These are phyloP conservation scores for Zaprionus africanus DNA, from an alignment of 1,140 invertebrate species.

Conservation along the genomic window DNA sequence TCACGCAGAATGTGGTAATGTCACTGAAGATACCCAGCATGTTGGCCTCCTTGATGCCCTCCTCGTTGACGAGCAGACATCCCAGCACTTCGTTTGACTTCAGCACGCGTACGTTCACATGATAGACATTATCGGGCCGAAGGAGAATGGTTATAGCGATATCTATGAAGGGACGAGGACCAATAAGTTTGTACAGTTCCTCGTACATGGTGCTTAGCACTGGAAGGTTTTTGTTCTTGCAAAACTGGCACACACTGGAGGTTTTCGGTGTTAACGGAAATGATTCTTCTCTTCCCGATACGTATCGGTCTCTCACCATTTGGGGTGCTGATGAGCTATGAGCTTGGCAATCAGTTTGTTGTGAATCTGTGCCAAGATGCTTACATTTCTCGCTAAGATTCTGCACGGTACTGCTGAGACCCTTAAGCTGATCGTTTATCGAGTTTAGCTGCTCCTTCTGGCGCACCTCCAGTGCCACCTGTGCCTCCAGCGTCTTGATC, in stretches of 20 bases:
- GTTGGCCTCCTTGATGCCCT: constrained; percentile 55
- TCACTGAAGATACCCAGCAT: constrained; percentile 50
- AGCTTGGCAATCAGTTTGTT: background rate
- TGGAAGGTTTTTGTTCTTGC: constrained; percentile 24
- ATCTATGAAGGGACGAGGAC: constrained; percentile 21
- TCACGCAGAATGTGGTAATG: constrained; percentile 70
- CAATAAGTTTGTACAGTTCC: constrained; percentile 38
- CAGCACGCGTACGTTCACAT: constrained; percentile 58
- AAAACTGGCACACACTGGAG: constrained; percentile 57
- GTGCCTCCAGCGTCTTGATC: constrained; percentile 7
- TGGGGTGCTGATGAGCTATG: no score
- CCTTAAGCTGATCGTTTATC: constrained; percentile 18
- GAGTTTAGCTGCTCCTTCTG: constrained; percentile 27
- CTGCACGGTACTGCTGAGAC: background rate
- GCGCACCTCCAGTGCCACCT: background rate
- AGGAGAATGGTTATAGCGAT: constrained; percentile 56
- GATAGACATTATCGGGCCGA: constrained; percentile 68
- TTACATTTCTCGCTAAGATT: constrained; percentile 24
- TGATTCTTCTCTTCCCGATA: background rate
- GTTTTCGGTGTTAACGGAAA: background rate
- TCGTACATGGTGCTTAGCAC: constrained; percentile 28
- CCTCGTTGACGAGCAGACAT: constrained; percentile 63
- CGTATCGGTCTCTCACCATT: background rate
- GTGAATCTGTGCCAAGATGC: background rate
- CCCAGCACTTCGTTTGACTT: constrained; percentile 37